Percentiles rank a stretch among this genome's conserved stretches.
Evolutionary conservation across 53 echinoderm and acorn worm species (phyloP).

Genomic region (Temnopleurus reevesii): DNA sequence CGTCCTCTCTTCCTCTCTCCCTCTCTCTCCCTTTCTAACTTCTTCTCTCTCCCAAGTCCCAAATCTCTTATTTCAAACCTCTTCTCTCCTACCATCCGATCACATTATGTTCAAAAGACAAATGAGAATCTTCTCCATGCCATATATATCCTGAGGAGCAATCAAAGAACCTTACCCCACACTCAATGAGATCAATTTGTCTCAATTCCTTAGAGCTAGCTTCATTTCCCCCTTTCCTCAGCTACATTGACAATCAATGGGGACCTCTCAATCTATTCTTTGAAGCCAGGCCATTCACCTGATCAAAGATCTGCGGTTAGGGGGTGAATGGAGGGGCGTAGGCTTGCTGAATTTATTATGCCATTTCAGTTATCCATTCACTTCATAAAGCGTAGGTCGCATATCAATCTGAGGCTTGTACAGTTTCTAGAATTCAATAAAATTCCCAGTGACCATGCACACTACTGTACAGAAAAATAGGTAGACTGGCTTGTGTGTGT

Average conservation of each 20-base stretch:
- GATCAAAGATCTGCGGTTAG: not conserved
- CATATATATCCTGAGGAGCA: not conserved
- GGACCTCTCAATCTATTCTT: not conserved
- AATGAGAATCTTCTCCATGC: not conserved
- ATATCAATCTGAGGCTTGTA: no score
- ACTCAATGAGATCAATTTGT: slow-evolving; percentile 40
- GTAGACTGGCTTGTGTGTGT: no score
- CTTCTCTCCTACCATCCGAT: not conserved
- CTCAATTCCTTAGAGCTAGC: slow-evolving; percentile 26
- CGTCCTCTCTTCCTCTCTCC: not conserved
- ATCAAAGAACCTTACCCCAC: not conserved
- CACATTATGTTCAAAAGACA: not conserved
- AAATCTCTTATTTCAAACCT: not conserved
- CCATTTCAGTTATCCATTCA: not conserved
- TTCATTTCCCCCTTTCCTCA: slow-evolving; percentile 17
- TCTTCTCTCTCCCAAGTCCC: not conserved
- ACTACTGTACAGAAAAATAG: no score
- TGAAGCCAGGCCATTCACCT: not conserved
- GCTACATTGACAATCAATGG: not conserved
- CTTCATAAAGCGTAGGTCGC: not conserved
- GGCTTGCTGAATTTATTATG: not conserved
- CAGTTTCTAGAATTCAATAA: no score
- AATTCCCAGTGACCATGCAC: no score
- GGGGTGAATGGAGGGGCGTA: not conserved
- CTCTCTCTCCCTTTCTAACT: no score